Percentiles rank a stretch among this genome's conserved stretches.
Conservation (phyloP, 1,140 invertebrate species). For the Holcopasites calliopsidis region DNA sequence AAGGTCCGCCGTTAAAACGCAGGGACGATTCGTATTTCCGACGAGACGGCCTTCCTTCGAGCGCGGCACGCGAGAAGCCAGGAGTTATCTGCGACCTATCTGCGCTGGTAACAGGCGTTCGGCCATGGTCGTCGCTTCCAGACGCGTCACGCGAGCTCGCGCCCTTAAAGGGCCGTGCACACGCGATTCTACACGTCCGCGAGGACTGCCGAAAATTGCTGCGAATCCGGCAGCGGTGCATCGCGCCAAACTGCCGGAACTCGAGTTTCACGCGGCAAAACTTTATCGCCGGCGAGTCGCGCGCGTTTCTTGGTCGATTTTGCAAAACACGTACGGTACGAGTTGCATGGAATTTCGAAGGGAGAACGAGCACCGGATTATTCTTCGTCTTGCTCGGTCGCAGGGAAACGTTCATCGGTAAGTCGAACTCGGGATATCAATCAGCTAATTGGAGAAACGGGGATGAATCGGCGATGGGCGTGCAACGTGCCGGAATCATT, state of each 20-base stretch:
- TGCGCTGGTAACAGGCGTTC: slow-evolving; percentile 23
- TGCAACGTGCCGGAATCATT: slow-evolving; percentile 46
- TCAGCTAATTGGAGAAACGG: slow-evolving; percentile 60
- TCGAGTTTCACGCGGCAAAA: slow-evolving; percentile 7
- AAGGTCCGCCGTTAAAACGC: neutral
- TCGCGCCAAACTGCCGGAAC: neutral
- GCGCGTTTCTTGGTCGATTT: too few relatives aligned
- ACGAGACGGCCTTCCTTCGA: slow-evolving; percentile 20
- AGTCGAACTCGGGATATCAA: slow-evolving; percentile 20
- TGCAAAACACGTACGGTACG: too few relatives aligned
- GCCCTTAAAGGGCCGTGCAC: slow-evolving; percentile 4
- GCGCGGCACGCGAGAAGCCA: slow-evolving; percentile 24
- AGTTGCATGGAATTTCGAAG: too few relatives aligned
- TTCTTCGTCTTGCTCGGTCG: too few relatives aligned
- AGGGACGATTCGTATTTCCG: slow-evolving; percentile 30
- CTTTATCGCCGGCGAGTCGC: neutral
- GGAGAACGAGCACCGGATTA: neutral
- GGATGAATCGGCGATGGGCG: slow-evolving; percentile 33
- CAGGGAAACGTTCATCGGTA: neutral
- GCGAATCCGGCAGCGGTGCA: neutral
- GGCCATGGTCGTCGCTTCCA: slow-evolving; percentile 25
- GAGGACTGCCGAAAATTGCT: slow-evolving; percentile 34
- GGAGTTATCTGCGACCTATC: slow-evolving; percentile 36
- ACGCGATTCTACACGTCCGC: slow-evolving; percentile 33
- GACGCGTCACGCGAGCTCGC: slow-evolving; percentile 45